A percentile compares a stretch with the other conserved stretches of the same genome.
phyloP scores from a whole-genome alignment of 2,797 vertebrate species.

The Setipinna tenuifilis region DNA sequence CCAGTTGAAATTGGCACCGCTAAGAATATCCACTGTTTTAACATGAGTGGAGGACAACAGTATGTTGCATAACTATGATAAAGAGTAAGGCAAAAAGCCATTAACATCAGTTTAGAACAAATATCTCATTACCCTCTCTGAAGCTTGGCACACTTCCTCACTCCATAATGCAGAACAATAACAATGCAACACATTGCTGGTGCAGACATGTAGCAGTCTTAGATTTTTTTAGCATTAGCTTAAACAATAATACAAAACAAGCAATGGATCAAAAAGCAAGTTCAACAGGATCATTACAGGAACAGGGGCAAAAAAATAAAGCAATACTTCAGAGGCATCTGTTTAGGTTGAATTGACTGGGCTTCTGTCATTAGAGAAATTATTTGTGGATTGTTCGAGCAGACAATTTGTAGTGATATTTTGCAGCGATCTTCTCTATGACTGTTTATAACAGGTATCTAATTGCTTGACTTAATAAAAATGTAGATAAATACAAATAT shows the following conservation, averaged over 20 bases:
- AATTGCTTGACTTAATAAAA: too few species aligned
- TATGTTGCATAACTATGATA: background rate
- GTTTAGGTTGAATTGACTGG: background rate
- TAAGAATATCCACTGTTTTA: background rate
- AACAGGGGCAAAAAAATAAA: background rate
- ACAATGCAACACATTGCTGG: slow-evolving; percentile 59
- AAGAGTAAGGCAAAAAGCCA: background rate
- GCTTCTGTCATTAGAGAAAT: too few species aligned
- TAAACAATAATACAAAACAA: slow-evolving; percentile 37
- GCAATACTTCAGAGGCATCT: background rate
- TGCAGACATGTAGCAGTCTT: slow-evolving; percentile 75
- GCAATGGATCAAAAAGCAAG: slow-evolving; percentile 41
- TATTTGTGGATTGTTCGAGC: too few species aligned
- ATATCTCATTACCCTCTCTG: slow-evolving; percentile 20
- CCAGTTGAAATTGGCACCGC: background rate
- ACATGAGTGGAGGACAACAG: background rate
- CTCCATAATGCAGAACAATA: slow-evolving; percentile 52
- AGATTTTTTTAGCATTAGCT: slow-evolving; percentile 66
- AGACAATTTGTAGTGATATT: too few species aligned
- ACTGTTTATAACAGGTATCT: too few species aligned
- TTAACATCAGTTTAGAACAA: background rate
- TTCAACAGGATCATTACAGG: background rate
- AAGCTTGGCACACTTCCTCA: slow-evolving; percentile 57
- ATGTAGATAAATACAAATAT: too few species aligned
- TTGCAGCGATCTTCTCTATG: too few species aligned